Percentiles rank a stretch among this genome's conserved stretches.
phyloP scores from a whole-genome alignment of 23 tunicate species.

The Styela plicata region DNA sequence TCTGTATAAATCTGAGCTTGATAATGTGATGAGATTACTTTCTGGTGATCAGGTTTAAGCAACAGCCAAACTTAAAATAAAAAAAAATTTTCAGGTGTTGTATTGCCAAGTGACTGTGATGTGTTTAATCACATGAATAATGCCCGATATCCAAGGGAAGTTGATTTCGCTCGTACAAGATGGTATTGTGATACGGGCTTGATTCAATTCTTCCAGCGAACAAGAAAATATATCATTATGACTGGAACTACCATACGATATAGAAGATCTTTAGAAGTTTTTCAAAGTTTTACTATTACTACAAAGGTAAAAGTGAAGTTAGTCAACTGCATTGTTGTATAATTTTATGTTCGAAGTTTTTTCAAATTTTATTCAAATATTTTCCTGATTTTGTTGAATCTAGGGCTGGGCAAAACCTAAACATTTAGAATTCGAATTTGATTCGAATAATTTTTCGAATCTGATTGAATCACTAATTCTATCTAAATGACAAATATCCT shows the following conservation, averaged over 20 bases:
- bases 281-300: constrained; percentile 40
- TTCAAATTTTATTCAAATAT: background rate
- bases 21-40: too few species aligned
- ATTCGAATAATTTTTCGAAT: too few species aligned
- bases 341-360: background rate
- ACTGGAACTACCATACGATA: constrained; percentile 40
- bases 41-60: too few species aligned
- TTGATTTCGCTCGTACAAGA: constrained; percentile 52
- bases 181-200: constrained; percentile 44
- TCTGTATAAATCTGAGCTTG: too few species aligned
- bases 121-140: constrained; percentile 70
- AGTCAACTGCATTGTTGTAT: background rate
- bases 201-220: background rate
- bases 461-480: too few species aligned
- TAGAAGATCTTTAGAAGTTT: constrained; percentile 44
- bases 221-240: constrained; percentile 21
- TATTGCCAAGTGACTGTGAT: constrained; percentile 55
- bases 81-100: constrained; percentile 57
- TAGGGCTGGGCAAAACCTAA: too few species aligned
- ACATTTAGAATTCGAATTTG: too few species aligned
- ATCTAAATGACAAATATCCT: too few species aligned
- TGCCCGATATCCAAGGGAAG: constrained; percentile 41
- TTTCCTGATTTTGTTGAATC: background rate
- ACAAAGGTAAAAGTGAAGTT: constrained; percentile 41
- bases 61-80: too few species aligned